Evolutionary conservation across 64 coral and sea anemone genomes (phyloP).

Genomic region (Orbicella faveolata): DNA sequence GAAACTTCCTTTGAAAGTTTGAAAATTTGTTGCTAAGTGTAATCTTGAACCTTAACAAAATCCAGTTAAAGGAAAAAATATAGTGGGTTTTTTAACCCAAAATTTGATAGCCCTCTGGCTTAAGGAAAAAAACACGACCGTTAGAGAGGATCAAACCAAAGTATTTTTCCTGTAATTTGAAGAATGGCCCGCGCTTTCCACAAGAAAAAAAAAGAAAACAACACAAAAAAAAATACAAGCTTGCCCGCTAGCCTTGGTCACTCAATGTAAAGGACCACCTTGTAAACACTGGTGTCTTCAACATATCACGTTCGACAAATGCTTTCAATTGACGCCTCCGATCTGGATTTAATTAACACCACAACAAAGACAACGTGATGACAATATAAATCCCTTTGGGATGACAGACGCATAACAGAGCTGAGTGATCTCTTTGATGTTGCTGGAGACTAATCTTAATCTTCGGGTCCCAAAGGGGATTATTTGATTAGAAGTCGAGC

Average conservation of each 20-base stretch:
- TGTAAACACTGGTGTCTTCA: neutral
- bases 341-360: constrained; percentile 58
- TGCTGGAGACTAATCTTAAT: constrained; percentile 22
- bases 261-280: neutral
- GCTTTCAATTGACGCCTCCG: constrained; percentile 28
- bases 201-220: neutral
- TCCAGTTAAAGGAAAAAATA: neutral
- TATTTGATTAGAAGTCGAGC: constrained; percentile 39
- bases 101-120: too few species aligned
- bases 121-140: too few species aligned
- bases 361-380: constrained; percentile 50
- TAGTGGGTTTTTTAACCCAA: too few species aligned
- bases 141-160: too few species aligned
- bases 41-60: neutral
- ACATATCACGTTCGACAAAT: neutral
- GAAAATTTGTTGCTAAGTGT: neutral
- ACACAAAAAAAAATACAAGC: neutral
- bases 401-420: constrained; percentile 60
- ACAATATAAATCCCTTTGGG: constrained; percentile 65
- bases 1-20: neutral
- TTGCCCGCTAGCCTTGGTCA: neutral
- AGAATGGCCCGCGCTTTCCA: neutral
- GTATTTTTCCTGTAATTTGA: too few species aligned
- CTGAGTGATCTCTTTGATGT: constrained; percentile 29
- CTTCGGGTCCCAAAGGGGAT: constrained; percentile 41